Evolutionary conservation across 2,888 invertebrate genomes (phyloP), one percentile per base, ranked within the genome.

Genomic region (Acronicta alni): DNA sequence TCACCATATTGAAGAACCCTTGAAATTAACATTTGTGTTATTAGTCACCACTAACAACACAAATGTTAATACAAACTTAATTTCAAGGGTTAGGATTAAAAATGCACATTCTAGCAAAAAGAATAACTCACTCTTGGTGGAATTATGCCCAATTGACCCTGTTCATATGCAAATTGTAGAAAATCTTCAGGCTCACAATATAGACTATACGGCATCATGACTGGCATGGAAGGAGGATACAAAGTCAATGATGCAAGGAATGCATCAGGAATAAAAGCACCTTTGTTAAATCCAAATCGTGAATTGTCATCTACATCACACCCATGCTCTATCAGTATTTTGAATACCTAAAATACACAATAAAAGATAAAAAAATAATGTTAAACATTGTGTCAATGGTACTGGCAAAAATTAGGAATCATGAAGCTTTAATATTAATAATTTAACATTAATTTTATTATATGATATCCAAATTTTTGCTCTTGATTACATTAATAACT

Each of bases 301-400:
- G 79, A 65, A 62, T 88, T 92, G 57, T 92, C 92, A 72, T 94
- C 94, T 32, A 94, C 87, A 82, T 94, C 85, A 62, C 93, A 92
- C 12, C 88, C 91, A 72, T 91, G 87, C 41, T 90, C 85, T 35
- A 87, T 72, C 3, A 94, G 83, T 75, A 94, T 89, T 62, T 88
- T 69, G 49, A 94, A 90, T 17, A 92, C 89, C 94, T 94, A 80
- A 49, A 87, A 82, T 51, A 52, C 16, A 65, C 44, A 62, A 66
- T 1, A 23, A 18, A 46, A 12, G 56, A 57, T 44, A 48, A 41
- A 14, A 26, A 59, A 42, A 26, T 5, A 54, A 0, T 32, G 42
- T 44, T 17, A 18, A n/a, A n/a, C 5, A 14, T 9, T 23, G 30
- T 32, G 12, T 12, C 14, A 23, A 1, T 15, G 4, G 14, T 54